A percentile compares a stretch with the other conserved stretches of the same genome.
Evolutionary conservation across 2,888 invertebrate genomes (phyloP).

Genomic region (Clostera curtula): DNA sequence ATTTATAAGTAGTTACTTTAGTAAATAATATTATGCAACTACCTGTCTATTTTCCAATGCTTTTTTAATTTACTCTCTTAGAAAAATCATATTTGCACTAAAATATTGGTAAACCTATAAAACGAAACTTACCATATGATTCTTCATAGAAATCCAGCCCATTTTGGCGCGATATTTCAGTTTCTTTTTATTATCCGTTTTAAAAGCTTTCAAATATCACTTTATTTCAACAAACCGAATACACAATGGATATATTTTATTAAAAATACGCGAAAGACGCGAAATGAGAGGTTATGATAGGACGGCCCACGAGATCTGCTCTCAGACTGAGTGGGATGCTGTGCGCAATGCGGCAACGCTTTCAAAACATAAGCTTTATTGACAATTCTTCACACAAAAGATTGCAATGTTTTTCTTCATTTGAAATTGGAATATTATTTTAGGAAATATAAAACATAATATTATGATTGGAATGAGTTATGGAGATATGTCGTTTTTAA

Average conservation of each 20-base stretch:
- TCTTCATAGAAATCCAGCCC: conserved; percentile 72
- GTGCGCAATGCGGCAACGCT: conserved; percentile 70
- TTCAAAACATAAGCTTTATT: conserved; percentile 35
- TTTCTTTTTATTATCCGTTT: conserved; percentile 52
- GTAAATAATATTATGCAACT: too few relatives aligned
- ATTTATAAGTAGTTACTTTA: too few relatives aligned
- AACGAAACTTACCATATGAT: conserved; percentile 59
- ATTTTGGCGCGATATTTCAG: conserved; percentile 53
- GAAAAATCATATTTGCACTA: too few relatives aligned
- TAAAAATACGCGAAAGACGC: conserved; percentile 22
- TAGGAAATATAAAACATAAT: too few relatives aligned
- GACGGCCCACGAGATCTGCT: conserved; percentile 56
- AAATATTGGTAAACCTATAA: too few relatives aligned
- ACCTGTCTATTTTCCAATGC: too few relatives aligned
- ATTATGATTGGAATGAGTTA: too few relatives aligned
- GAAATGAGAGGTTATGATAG: conserved; percentile 56
- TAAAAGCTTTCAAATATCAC: conserved; percentile 22
- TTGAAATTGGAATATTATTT: too few relatives aligned
- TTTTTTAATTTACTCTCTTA: too few relatives aligned
- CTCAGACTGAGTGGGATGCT: conserved; percentile 67
- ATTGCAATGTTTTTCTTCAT: too few relatives aligned
- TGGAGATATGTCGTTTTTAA: too few relatives aligned
- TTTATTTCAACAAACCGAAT: conserved; percentile 21
- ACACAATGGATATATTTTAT: conserved; percentile 16
- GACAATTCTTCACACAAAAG: conserved; percentile 14